Evolutionary conservation across 2,888 invertebrate species (phyloP), one percentile per base, ranked within the genome.

Genomic region (Andricus curvator): DNA sequence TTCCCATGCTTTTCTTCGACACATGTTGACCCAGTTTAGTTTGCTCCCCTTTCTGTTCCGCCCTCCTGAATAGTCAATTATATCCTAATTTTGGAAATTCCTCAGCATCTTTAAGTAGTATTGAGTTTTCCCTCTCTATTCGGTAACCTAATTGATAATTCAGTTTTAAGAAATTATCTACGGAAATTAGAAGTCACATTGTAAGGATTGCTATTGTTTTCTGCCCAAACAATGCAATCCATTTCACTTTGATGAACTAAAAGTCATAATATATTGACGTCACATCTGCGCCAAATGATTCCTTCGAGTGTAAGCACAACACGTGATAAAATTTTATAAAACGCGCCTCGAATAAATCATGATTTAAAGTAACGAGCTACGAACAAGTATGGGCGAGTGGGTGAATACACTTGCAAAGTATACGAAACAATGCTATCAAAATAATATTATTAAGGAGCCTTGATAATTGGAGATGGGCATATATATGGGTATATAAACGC

Each of bases 311-410:
- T 29, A 13, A 51, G 51, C n/a, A 74, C n/a, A 56, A 74, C 51
- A 33, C 20, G 56, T 29, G 70, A 74, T 74, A 74, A 74, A 74
- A 74, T 74, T 29, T 74, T 74, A 56, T 74, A 56, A 51, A 74
- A 33, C 33, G 56, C 51, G 56, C 29, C 20, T 74, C 56, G 33
- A 74, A 74, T 74, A 74, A 74, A 51, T 74, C 70, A 74, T 74
- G 70, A 74, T 74, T 74, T 74, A 74, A 74, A 74, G 51, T 74
- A 74, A 74, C 70, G 70, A 74, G 70, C 51, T 51, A 74, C 29
- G 29, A n/a, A 74, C 29, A 51, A 74, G 70, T 33, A 74, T 33
- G 33, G 9, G 29, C n/a, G 33, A 74, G 33, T 74, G 70, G 70
- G n/a, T 33, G 70, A 56, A 56, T 56, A 56, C 25, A 48, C 33